Evolutionary conservation across 1,140 invertebrate species (phyloP).

Genomic region (Dreissena polymorpha): DNA sequence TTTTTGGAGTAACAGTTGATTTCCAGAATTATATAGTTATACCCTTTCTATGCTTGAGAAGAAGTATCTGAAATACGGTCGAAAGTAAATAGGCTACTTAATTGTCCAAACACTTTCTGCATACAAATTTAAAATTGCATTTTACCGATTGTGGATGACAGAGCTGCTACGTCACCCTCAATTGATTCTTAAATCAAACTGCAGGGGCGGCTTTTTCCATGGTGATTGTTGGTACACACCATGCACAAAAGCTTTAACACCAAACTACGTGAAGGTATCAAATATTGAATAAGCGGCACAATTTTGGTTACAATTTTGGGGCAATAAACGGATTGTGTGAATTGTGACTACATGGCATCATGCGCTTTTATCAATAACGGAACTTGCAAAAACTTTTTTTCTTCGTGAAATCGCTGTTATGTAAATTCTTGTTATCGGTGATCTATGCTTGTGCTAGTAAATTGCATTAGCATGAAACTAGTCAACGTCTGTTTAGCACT

Average conservation of each 20-base stretch:
- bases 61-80: background rate
- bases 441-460: constrained; percentile 10
- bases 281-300: background rate
- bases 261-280: constrained; percentile 4
- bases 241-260: background rate
- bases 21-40: background rate
- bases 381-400: background rate
- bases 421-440: constrained; percentile 21
- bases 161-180: background rate
- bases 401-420: background rate
- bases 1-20: constrained; percentile 21
- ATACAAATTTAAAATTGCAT: constrained; percentile 8
- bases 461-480: constrained; percentile 5
- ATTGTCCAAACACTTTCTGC: background rate
- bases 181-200: constrained; percentile 13
- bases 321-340: background rate
- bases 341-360: constrained; percentile 22
- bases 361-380: constrained; percentile 16
- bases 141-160: constrained; percentile 19
- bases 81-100: background rate
- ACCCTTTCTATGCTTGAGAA: background rate
- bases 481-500: background rate
- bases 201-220: constrained; percentile 12
- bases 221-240: constrained; percentile 9
- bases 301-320: background rate